Evolutionary conservation across 2,888 invertebrate species (phyloP), one percentile per base, ranked within the genome.

Genomic region (Mycogona germanica): DNA sequence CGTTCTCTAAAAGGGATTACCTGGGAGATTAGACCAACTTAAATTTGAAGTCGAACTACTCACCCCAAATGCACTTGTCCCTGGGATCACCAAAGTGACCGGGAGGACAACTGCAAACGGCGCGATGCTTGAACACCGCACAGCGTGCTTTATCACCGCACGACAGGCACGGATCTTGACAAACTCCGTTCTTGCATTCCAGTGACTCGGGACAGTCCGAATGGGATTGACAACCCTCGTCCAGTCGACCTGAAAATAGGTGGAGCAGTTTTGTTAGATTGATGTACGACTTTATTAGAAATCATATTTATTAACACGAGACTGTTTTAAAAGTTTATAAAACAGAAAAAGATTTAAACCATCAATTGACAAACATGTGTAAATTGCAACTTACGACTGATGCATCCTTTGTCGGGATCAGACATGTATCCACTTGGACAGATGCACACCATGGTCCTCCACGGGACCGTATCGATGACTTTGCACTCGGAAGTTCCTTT

Each of bases 391-490:
- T 51, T 53, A 59, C 60, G 29, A 19, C 44, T 50, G 29, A 51
- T 54, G 40, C 60, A 60, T 17, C 56, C 52, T n/a, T 30, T 29
- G 21, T 52, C 45, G 19, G 56, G 57, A 56, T 58, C 51, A 2
- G 60, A 55, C 45, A 58, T 55, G 28, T 51, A 58, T 1, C 57
- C 58, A 52, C 53, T 53, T 1, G 57, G 58, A 47, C 58, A 56
- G 26, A 87, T 79, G 66, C 91, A 92, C 35, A 87, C 78, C 84
- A 91, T 87, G 1, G 89, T 88, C 58, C 89, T 77, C 5, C 91
- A 84, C 0, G 91, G 88, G 25, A 83, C 70, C 3, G 88, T 85
- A 65, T 89, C 84, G 25, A 86, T 78, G 0, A 88, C 87, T 69
- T 81, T 79, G 65, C 91, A 91, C 26, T 57, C 56, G 14, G 57